Conservation (phyloP, 2,797 vertebrate species). For the Falco columbarius region DNA sequence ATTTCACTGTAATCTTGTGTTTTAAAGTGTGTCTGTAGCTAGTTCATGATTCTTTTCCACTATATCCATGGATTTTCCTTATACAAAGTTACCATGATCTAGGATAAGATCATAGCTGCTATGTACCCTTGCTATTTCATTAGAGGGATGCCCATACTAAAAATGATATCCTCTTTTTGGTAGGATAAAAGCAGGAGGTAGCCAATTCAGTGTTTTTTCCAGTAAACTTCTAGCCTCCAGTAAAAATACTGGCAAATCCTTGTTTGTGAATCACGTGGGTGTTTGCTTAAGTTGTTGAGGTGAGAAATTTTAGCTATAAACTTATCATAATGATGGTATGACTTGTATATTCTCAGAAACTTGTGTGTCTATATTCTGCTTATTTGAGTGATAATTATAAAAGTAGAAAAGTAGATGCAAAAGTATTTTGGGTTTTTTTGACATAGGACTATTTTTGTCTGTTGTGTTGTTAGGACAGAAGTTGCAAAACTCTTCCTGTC, state of each 20-base stretch:
- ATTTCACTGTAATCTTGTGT: background rate
- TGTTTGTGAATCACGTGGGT: background rate
- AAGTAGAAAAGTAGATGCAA: background rate
- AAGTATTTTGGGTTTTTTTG: background rate
- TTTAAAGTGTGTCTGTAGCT: background rate
- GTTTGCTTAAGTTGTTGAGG: slow-evolving; percentile 16
- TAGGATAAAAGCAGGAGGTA: background rate
- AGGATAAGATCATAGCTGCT: background rate
- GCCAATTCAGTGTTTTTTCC: background rate
- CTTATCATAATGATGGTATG: background rate
- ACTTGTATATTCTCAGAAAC: background rate
- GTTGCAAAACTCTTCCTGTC: background rate
- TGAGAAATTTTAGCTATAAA: slow-evolving; percentile 37
- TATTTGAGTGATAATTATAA: background rate
- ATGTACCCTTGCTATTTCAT: background rate
- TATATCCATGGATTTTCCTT: background rate
- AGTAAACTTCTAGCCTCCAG: background rate
- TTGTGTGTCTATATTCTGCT: background rate
- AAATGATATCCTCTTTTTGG: background rate
- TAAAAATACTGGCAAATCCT: slow-evolving; percentile 27
- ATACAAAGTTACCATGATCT: background rate
- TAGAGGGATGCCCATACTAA: background rate
- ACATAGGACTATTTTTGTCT: background rate
- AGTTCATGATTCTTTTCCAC: background rate
- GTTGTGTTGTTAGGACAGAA: background rate